Evolutionary conservation across 2,797 vertebrate genomes (phyloP), one percentile per base, ranked within the genome.

Genomic region (Helarctos malayanus): DNA sequence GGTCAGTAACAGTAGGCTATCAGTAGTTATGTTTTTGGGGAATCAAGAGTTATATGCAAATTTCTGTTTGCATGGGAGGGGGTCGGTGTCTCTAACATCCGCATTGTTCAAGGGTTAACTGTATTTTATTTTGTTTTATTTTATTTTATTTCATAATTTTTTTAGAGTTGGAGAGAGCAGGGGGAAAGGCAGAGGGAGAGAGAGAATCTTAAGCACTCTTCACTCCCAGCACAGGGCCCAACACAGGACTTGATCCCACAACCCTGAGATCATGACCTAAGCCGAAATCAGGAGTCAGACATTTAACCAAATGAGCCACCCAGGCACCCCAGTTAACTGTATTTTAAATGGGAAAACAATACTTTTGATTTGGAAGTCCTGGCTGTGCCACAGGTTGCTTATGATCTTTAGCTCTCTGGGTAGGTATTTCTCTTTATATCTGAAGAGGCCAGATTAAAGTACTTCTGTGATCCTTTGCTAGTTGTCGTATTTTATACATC

Each of bases 311-410:
- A 11, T 27, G 71, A 75, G 71, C 71, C 71, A 75, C 7, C 41
- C 41, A 16, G 14, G 41, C 4, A 7, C 41, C 25, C 71, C 25
- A 12, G 41, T 73, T 75, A 29, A 45, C 71, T 47, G 71, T 75
- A 78, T 81, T 89, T 96, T 82, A 56, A 65, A 71, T 35, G 29
- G 83, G 65, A 90, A 97, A 90, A 96, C 2, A 94, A 23, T 75
- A 83, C 7, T 96, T 92, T 25, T 81, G 65, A 21, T 63, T 93
- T 85, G 45, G n/a, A 91, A 91, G 73, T 95, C 38, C 29, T 94
- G 29, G 3, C 52, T 78, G 38, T 38, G 19, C 18, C 41, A 69
- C 3, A 25, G 49, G 47, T 89, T 41, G 54, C 21, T 57, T 90
- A 18, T 88, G 41, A 76, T 21, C 19, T 91, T 85, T 10, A 81